Percentiles rank a stretch among this genome's conserved stretches.
Evolutionary conservation across 2,888 invertebrate genomes (phyloP).

Genomic region (Antheraea yamamai): DNA sequence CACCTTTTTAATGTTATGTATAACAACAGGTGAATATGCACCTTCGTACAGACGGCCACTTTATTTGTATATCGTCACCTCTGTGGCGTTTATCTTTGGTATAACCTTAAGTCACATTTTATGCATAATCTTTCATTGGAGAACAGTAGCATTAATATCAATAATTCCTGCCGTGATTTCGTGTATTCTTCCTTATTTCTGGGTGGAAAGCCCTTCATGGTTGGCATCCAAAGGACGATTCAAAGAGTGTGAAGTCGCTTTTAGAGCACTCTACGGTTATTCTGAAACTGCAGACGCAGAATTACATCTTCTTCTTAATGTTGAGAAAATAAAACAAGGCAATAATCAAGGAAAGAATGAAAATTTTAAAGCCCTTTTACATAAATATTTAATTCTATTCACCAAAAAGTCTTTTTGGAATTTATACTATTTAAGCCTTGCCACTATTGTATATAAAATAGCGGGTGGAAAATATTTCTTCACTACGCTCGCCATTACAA

Average conservation of each 20-base stretch:
- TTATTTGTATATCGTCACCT: slow-evolving; percentile 29
- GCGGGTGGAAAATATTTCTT: neutral
- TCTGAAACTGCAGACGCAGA: slow-evolving; percentile 29
- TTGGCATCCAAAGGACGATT: slow-evolving; percentile 40
- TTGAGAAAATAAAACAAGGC: slow-evolving; percentile 25
- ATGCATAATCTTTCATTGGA: slow-evolving; percentile 36
- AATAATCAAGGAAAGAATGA: neutral
- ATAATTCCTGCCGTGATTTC: slow-evolving; percentile 32
- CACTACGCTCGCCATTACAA: slow-evolving; percentile 21
- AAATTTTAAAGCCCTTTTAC: neutral
- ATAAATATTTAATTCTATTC: neutral
- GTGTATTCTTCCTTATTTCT: slow-evolving; percentile 34
- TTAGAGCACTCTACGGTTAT: slow-evolving; percentile 31
- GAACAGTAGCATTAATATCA: slow-evolving; percentile 34
- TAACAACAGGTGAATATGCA: slow-evolving; percentile 37
- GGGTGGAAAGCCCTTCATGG: slow-evolving; percentile 39
- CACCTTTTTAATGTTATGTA: slow-evolving; percentile 28
- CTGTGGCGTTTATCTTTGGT: slow-evolving; percentile 32
- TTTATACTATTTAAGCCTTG: neutral
- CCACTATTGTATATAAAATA: neutral
- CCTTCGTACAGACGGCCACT: slow-evolving; percentile 33
- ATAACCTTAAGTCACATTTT: slow-evolving; percentile 33
- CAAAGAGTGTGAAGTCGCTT: slow-evolving; percentile 34
- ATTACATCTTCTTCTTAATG: slow-evolving; percentile 32
- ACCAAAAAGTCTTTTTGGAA: neutral